Evolutionary conservation across 2,797 vertebrate species (phyloP).

Genomic region (Cyprinodon diabolis): DNA sequence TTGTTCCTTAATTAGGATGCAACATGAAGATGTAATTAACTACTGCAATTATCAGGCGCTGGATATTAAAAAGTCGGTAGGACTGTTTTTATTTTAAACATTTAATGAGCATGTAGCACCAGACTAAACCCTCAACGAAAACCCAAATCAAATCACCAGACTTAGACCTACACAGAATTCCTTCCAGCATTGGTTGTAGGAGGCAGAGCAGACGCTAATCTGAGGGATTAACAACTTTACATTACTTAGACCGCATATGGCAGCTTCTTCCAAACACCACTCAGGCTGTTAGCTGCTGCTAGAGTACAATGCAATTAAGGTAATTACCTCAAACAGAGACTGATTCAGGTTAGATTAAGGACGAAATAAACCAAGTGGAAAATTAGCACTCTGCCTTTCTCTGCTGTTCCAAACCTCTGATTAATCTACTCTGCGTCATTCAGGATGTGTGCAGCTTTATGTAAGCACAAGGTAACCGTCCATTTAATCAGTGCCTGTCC

Average conservation of each 20-base stretch:
- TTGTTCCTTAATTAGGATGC: background rate
- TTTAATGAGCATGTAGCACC: background rate
- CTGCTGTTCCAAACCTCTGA: background rate
- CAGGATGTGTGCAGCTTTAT: background rate
- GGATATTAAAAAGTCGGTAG: background rate
- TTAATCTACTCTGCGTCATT: background rate
- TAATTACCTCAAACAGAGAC: background rate
- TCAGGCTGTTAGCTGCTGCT: background rate
- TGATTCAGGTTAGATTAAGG: background rate
- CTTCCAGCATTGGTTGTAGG: conserved; percentile 7
- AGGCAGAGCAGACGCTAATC: conserved; percentile 52
- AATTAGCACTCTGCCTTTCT: background rate
- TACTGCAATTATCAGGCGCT: background rate
- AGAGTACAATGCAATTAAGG: background rate
- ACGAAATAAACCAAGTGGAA: background rate
- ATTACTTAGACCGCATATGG: conserved; percentile 32
- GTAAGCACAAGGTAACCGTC: background rate
- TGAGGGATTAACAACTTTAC: conserved; percentile 38
- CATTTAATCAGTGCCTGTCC: too few relatives aligned
- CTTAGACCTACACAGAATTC: background rate
- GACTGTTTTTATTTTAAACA: background rate
- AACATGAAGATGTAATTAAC: background rate
- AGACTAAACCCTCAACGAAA: background rate
- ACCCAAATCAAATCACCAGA: background rate
- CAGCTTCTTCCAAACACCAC: background rate